Evolutionary conservation across 2,113 vertebrate species (phyloP).

Genomic region (rat (Rattus norvegicus)): DNA sequence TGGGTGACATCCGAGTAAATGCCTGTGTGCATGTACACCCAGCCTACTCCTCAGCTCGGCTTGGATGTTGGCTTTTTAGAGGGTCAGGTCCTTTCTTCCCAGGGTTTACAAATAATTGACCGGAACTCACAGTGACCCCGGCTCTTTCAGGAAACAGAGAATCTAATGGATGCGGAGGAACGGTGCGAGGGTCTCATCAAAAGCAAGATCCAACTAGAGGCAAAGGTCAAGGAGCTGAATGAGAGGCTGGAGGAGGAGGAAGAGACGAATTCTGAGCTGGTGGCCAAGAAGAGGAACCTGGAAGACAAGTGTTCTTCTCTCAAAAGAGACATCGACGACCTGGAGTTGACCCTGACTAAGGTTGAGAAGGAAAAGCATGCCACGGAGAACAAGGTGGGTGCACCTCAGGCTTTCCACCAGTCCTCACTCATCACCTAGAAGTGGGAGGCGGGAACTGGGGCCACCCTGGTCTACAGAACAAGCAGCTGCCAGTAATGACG

Average conservation of each 20-base stretch:
- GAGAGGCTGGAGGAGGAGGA: slow-evolving; percentile 92
- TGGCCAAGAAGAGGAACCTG: slow-evolving; percentile 89
- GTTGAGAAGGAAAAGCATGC: slow-evolving; percentile 93
- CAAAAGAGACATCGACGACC: slow-evolving; percentile 92
- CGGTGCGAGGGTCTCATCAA: slow-evolving; percentile 88
- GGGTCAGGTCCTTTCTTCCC: not conserved
- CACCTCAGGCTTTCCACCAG: fast-evolving
- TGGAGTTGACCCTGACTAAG: slow-evolving; percentile 90
- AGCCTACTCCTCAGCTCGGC: not conserved
- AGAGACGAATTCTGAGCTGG: slow-evolving; percentile 87
- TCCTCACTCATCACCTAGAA: not conserved
- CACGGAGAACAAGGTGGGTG: slow-evolving; percentile 89
- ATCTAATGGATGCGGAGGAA: slow-evolving; percentile 86
- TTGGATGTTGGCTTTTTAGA: not conserved
- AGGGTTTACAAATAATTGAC: not conserved
- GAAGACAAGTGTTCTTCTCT: slow-evolving; percentile 91
- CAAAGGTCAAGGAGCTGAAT: slow-evolving; percentile 89
- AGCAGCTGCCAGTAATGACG: fast-evolving
- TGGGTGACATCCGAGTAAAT: not conserved
- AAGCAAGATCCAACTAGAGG: slow-evolving; percentile 88
- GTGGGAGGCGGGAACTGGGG: not conserved
- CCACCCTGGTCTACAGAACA: not conserved
- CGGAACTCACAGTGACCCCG: too few relatives aligned
- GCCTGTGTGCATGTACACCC: fast-evolving
- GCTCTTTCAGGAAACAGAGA: slow-evolving; percentile 87